These are phyloP conservation scores for Solenopsis fugax DNA, from an alignment of 1,140 invertebrate genomes.

Conservation along the genomic window DNA sequence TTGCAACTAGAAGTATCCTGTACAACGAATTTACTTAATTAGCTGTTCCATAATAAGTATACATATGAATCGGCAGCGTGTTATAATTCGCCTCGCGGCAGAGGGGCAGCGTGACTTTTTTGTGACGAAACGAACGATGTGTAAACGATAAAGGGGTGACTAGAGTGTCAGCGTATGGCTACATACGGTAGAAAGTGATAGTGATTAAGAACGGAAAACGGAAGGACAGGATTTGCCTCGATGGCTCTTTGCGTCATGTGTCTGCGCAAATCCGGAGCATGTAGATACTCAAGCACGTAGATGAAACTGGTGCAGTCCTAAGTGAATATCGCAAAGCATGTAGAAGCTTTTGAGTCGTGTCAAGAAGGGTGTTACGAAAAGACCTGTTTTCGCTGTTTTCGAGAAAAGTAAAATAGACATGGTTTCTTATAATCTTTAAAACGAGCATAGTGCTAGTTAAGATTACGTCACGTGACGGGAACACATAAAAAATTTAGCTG, in stretches of 20 bases:
- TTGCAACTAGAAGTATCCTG: not conserved
- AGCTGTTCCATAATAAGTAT: not conserved
- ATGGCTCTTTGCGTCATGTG: conserved; percentile 78
- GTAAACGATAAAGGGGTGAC: conserved; percentile 15
- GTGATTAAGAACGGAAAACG: conserved; percentile 71
- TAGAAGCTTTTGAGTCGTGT: not conserved
- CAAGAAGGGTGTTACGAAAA: no score
- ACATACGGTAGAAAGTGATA: conserved; percentile 54
- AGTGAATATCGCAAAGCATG: not conserved
- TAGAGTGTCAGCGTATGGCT: not conserved
- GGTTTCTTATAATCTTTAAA: no score
- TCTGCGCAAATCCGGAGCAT: conserved; percentile 77
- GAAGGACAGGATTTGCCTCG: conserved; percentile 79
- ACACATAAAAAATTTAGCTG: no score
- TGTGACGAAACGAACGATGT: not conserved
- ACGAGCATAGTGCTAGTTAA: no score
- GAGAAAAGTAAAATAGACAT: no score
- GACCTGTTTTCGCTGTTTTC: no score
- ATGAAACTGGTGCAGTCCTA: conserved; percentile 59
- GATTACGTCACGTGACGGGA: no score
- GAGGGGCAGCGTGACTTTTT: not conserved
- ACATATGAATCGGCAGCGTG: no score
- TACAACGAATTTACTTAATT: not conserved
- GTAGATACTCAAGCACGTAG: conserved; percentile 73
- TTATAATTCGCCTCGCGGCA: not conserved